These are phyloP conservation scores for Nothobranchius furzeri DNA, from an alignment of 2,113 vertebrate species.

Conservation along the genomic window DNA sequence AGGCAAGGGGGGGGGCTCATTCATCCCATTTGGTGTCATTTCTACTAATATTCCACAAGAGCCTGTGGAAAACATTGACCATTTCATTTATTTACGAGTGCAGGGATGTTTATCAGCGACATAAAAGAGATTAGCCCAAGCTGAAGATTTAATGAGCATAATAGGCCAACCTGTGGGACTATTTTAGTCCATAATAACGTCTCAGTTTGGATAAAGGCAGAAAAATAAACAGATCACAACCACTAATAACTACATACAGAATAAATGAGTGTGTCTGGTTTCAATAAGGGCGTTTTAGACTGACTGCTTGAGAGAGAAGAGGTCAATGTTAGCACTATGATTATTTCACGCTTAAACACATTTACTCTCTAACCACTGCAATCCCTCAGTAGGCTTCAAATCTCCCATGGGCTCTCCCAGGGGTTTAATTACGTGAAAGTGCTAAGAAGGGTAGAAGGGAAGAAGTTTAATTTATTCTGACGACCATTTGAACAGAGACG, in stretches of 20 bases:
- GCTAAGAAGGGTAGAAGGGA: slow-evolving; percentile 63
- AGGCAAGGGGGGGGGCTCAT: slow-evolving; percentile 8
- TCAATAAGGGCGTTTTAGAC: background rate
- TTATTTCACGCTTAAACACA: slow-evolving; percentile 24
- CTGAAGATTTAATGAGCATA: background rate
- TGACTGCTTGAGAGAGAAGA: slow-evolving; percentile 15
- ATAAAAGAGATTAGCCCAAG: background rate
- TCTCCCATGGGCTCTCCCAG: slow-evolving; percentile 30
- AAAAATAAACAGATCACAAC: background rate
- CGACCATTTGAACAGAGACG: slow-evolving; percentile 47
- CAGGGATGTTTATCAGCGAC: slow-evolving; percentile 17
- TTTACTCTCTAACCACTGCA: slow-evolving; percentile 22
- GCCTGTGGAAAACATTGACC: slow-evolving; percentile 1
- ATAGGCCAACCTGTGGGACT: background rate
- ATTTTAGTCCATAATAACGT: background rate
- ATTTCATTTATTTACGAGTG: background rate
- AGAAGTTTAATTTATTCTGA: slow-evolving; percentile 65
- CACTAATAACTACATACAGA: no score
- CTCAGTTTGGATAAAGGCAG: no score
- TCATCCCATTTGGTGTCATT: slow-evolving; percentile 8
- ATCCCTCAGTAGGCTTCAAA: slow-evolving; percentile 34
- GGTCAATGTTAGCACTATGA: slow-evolving; percentile 27
- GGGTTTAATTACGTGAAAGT: slow-evolving; percentile 76
- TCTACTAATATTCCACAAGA: background rate
- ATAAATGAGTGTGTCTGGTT: no score